phyloP scores from a whole-genome alignment of 2,113 vertebrate genomes.

The Xiphophorus maculatus region DNA sequence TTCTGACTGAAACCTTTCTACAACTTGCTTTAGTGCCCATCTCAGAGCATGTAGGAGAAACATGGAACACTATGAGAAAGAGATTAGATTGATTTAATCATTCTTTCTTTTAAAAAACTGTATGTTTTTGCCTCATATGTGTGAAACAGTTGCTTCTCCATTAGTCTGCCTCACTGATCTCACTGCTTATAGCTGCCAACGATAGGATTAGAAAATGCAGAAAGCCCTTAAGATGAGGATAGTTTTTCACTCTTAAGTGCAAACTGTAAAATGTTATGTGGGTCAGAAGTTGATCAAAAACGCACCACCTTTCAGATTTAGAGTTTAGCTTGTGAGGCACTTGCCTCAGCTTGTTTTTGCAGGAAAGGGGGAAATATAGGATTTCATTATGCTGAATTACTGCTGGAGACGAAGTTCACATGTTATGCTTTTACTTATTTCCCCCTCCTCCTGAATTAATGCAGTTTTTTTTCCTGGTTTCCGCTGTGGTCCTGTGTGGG shows the following conservation, averaged over 20 bases:
- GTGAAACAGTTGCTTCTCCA: neutral
- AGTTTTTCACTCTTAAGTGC: slow-evolving; percentile 19
- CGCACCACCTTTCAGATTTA: neutral
- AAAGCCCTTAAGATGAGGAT: neutral
- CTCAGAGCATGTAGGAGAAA: slow-evolving; percentile 20
- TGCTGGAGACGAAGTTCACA: slow-evolving; percentile 49
- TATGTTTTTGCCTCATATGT: neutral
- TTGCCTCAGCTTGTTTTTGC: slow-evolving; percentile 41
- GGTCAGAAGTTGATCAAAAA: slow-evolving; percentile 27
- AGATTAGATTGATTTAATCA: slow-evolving; percentile 34
- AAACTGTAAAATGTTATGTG: slow-evolving; percentile 8
- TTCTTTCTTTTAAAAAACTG: neutral
- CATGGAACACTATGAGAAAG: slow-evolving; percentile 36
- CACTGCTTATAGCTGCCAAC: neutral
- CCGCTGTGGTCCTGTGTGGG: slow-evolving; percentile 50
- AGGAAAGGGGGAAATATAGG: slow-evolving; percentile 51
- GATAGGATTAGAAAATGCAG: neutral
- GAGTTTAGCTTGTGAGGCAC: slow-evolving; percentile 22
- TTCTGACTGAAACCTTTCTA: slow-evolving; percentile 83
- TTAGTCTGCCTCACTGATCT: slow-evolving; percentile 8
- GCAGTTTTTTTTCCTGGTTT: slow-evolving; percentile 46
- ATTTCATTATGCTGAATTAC: slow-evolving; percentile 66
- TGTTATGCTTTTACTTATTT: slow-evolving; percentile 37
- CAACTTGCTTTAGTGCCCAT: slow-evolving; percentile 42
- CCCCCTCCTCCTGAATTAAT: slow-evolving; percentile 50